These are phyloP conservation scores for Meriones psammophilus DNA, from an alignment of 2,797 vertebrate genomes.

Conservation along the genomic window DNA sequence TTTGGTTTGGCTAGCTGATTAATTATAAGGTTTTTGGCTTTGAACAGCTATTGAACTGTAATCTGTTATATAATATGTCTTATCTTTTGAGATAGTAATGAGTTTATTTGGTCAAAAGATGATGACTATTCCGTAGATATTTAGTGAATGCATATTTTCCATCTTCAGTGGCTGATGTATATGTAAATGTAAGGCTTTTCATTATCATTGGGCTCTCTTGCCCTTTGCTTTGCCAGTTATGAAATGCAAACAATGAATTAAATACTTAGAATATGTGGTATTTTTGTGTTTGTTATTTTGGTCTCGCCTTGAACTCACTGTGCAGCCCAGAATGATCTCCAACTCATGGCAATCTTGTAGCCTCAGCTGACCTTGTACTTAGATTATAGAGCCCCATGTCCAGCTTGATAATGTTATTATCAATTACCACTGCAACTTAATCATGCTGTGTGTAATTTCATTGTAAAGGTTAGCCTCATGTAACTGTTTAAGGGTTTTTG, in stretches of 20 bases:
- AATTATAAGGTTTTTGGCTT: background rate
- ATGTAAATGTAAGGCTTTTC: background rate
- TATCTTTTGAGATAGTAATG: background rate
- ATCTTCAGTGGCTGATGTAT: slow-evolving; percentile 27
- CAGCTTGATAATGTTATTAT: background rate
- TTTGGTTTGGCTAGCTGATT: slow-evolving; percentile 27
- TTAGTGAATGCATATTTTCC: slow-evolving; percentile 40
- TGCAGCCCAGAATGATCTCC: background rate
- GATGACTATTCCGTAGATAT: background rate
- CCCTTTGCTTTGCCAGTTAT: background rate
- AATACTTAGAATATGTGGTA: background rate
- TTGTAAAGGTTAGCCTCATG: background rate
- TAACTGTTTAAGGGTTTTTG: background rate
- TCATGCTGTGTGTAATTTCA: slow-evolving; percentile 33
- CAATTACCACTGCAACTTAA: background rate
- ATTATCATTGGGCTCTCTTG: background rate
- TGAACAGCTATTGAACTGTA: background rate
- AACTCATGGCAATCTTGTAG: background rate
- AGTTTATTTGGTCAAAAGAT: background rate
- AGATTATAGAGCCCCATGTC: background rate
- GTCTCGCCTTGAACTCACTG: background rate
- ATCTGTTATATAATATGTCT: background rate
- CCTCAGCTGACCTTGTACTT: background rate
- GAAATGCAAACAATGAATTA: background rate
- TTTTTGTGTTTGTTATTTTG: background rate